Percentiles rank a stretch among this genome's conserved stretches.
phyloP scores from a whole-genome alignment of 2,888 invertebrate genomes.

The Ochropleura leucogaster region DNA sequence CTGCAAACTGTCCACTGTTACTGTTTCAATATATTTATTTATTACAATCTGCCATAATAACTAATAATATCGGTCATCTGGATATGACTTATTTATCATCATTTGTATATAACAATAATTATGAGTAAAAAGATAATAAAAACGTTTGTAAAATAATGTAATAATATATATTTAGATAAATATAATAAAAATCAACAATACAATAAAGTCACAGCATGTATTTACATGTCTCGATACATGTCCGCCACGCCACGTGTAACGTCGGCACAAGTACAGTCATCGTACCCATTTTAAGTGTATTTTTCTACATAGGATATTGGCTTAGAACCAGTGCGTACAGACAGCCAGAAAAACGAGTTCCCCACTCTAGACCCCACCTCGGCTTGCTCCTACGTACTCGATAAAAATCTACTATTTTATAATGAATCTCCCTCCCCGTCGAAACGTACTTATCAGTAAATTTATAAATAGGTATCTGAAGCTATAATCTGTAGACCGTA shows the following conservation, averaged over 20 bases:
- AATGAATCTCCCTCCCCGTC: constrained; percentile 68
- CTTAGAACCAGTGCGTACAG: constrained; percentile 73
- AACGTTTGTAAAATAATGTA: constrained; percentile 75
- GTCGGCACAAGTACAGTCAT: constrained; percentile 74
- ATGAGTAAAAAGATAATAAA: constrained; percentile 71
- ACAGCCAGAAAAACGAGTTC: constrained; percentile 52
- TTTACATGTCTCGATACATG: constrained; percentile 76
- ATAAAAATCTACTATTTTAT: constrained; percentile 78
- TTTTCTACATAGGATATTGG: constrained; percentile 79
- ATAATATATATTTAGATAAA: constrained; percentile 64
- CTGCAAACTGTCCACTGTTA: constrained; percentile 73
- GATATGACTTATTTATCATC: constrained; percentile 83
- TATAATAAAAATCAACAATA: constrained; percentile 83
- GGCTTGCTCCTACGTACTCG: constrained; percentile 70
- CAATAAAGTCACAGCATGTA: constrained; percentile 85
- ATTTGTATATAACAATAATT: constrained; percentile 81
- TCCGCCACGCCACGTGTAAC: constrained; percentile 71
- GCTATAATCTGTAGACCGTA: constrained; percentile 76
- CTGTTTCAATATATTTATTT: constrained; percentile 58
- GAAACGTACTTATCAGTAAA: constrained; percentile 74
- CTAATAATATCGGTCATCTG: constrained; percentile 80
- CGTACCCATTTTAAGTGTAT: constrained; percentile 84
- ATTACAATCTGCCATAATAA: constrained; percentile 72
- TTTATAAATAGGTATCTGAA: constrained; percentile 76
- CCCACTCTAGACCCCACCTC: constrained; percentile 43